Evolutionary conservation across 2,797 vertebrate genomes (phyloP), one percentile per base, ranked within the genome.

Genomic region (Catostomus latipinnis): DNA sequence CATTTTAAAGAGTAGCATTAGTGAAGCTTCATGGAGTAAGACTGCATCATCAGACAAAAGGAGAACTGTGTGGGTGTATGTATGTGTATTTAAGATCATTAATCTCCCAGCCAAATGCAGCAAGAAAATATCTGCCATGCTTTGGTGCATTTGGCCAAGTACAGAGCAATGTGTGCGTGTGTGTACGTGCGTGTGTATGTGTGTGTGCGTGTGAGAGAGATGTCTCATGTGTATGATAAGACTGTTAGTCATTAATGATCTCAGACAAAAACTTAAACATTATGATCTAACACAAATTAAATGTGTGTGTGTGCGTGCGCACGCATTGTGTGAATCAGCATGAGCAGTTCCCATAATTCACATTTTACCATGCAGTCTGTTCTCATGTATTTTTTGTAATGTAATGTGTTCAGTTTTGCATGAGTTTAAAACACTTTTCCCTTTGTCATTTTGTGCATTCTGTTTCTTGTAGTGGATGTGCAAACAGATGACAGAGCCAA

Each of bases 401-500:
- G 1, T 53, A 34, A 5, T n/a, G 46, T 9, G 43, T 53, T 53
- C 18, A 50, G 4, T 60, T 48, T 34, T 34, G 56, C 16, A 9
- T 71, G 46, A 13, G 9, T 56, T 71, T 6, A 34, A 12, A 6
- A 6, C n/a, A 10, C 54, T 70, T n/a, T 69, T 71, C 9, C 65
- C 49, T 13, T 8, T 52, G 14, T 71, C 61, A 46, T 16, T 43
- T 13, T 69, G 10, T 66, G 54, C 48, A 10, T 63, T 60, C 53
- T 74, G 53, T 71, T 48, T 78, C 61, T 86, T 61, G 2, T 83
- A 94, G 93, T 82, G 16, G 93, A 95, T 72, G 92, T 90, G 70
- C 94, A 95, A 90, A 93, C 91, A 0, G 94, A 94, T 11, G 94
- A 92, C 86, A 83, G 92, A 92, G 92, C 94, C 86, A 92, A 94